Evolutionary conservation across 2,113 vertebrate genomes (phyloP), one percentile per base, ranked within the genome.

Genomic region (Cyprinodon tularosa): DNA sequence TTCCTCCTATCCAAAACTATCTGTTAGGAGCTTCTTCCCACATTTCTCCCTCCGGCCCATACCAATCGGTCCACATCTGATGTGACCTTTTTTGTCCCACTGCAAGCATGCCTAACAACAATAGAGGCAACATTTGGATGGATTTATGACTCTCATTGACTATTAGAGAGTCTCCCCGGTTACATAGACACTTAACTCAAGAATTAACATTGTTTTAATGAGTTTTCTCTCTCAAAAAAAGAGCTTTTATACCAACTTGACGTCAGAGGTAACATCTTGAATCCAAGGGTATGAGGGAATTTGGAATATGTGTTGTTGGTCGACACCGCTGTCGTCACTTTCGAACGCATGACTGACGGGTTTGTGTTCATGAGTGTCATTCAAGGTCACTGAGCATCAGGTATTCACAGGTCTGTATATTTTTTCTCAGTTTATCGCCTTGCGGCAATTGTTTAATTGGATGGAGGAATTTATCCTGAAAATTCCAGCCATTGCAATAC

Each of bases 121-220:
- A 89, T 77, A 71, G 86, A 60, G 36, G 47, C 72, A 83, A 86
- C 86, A 74, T 82, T 84, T 36, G 47, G 78, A 86, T 88, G 77
- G 80, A 89, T 91, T 91, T 90, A 86, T 83, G 77, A 76, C 78
- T 12, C 74, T 42, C 82, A 53, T 4, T 86, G 86, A 77, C 80
- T 77, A 82, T 68, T 50, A 78, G 29, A 3, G 59, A 29, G 83
- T 91, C 70, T 10, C 91, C 75, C 15, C 13, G 88, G 92, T 84
- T 86, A 90, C 91, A 40, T 57, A 38, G 66, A 63, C 70, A 29
- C 77, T 76, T 75, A 40, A 68, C 84, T 40, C 72, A 90, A 74
- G 92, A 90, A 92, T 89, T 87, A 86, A 82, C 89, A 84, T 82
- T 74, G 76, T 86, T 86, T 85, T 89, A 82, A 86, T 84, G 82